phyloP scores from a whole-genome alignment of 2,888 invertebrate genomes.

The Nasonia oneida region DNA sequence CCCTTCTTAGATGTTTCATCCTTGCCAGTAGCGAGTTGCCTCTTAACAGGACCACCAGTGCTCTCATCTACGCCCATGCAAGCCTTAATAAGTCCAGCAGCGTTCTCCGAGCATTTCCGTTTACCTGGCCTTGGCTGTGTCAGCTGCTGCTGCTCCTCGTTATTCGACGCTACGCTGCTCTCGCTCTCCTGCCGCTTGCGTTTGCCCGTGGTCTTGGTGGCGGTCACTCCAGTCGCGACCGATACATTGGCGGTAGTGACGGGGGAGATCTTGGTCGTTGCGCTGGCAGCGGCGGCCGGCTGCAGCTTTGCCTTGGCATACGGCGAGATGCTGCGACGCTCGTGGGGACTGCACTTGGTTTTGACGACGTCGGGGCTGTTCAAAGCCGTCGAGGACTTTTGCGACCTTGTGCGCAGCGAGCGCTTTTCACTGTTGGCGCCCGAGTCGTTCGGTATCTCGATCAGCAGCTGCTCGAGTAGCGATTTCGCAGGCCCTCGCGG shows the following conservation, averaged over 20 bases:
- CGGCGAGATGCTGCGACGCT: conserved; percentile 77
- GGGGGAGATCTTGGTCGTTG: conserved; percentile 66
- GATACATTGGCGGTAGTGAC: conserved; percentile 63
- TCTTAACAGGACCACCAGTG: conserved; percentile 73
- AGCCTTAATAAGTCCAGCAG: conserved; percentile 82
- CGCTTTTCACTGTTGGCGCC: conserved; percentile 80
- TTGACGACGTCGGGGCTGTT: conserved; percentile 74
- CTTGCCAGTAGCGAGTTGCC: conserved; percentile 78
- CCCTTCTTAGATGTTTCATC: conserved; percentile 76
- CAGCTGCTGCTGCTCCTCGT: conserved; percentile 82
- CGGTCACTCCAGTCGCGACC: conserved; percentile 63
- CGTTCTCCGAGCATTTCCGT: conserved; percentile 84
- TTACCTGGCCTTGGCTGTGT: conserved; percentile 80
- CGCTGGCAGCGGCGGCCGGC: conserved; percentile 63
- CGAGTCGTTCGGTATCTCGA: conserved; percentile 87
- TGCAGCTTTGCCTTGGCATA: conserved; percentile 79
- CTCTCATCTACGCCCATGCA: conserved; percentile 80
- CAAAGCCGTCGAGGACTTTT: conserved; percentile 68
- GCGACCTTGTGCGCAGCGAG: conserved; percentile 77
- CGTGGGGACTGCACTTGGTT: conserved; percentile 77
- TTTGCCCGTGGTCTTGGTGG: conserved; percentile 80
- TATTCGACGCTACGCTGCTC: conserved; percentile 84
- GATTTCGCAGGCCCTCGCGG: conserved; percentile 78
- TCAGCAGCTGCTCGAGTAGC: conserved; percentile 88
- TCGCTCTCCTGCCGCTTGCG: conserved; percentile 91